phyloP scores from a whole-genome alignment of 2,113 vertebrate genomes.

The Tonatia bakeri region DNA sequence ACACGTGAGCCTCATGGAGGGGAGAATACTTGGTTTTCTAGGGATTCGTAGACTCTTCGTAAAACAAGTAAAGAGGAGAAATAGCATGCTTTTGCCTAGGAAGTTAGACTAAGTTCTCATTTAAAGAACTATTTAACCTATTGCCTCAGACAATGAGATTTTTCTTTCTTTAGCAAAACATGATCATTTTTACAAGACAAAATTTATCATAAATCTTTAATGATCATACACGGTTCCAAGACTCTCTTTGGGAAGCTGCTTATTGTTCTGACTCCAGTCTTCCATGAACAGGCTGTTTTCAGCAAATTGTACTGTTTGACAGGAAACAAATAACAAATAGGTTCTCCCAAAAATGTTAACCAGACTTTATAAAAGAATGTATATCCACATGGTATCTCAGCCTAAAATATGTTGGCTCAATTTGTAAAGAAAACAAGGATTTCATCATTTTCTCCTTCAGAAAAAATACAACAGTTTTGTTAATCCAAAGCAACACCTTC shows the following conservation, averaged over 20 bases:
- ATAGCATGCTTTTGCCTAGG: neutral
- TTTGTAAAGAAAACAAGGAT: constrained; percentile 34
- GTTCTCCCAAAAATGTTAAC: neutral
- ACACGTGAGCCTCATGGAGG: neutral
- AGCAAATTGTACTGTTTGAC: neutral
- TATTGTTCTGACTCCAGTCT: neutral
- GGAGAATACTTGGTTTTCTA: neutral
- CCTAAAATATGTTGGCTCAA: constrained; percentile 33
- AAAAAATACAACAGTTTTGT: constrained; percentile 9
- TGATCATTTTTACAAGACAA: neutral
- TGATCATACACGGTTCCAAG: neutral
- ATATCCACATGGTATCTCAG: neutral
- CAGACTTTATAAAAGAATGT: constrained; percentile 10
- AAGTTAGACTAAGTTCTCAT: neutral
- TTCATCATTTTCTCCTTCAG: constrained; percentile 30
- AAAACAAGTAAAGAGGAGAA: neutral
- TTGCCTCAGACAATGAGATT: neutral
- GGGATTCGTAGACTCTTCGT: neutral
- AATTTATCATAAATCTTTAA: neutral
- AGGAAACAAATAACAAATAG: neutral
- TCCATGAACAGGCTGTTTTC: neutral
- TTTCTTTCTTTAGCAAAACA: neutral
- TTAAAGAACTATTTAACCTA: neutral
- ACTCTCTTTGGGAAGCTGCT: neutral
- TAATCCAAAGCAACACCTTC: constrained; percentile 37